Percentiles rank a stretch among this genome's conserved stretches.
These are phyloP conservation scores for Holotrichia oblita DNA, from an alignment of 1,140 invertebrate species.

Conservation along the genomic window DNA sequence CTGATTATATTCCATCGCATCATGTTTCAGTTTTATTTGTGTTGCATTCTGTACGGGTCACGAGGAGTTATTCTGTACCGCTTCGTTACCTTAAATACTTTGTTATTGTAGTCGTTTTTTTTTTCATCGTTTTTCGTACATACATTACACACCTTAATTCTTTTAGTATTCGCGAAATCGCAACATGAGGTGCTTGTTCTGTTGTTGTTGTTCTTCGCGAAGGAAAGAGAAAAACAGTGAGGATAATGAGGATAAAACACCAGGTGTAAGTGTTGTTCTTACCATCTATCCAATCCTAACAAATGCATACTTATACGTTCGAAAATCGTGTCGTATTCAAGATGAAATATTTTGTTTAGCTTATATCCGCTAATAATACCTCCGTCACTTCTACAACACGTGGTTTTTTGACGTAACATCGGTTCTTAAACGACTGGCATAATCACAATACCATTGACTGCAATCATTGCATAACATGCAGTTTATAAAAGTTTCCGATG, in stretches of 20 bases:
- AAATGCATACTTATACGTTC: not conserved
- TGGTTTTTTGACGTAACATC: not conserved
- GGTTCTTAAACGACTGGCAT: too few relatives aligned
- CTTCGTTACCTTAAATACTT: not conserved
- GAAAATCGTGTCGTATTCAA: too few relatives aligned
- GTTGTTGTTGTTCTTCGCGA: conserved; percentile 20
- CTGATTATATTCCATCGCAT: not conserved
- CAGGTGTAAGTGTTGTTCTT: not conserved
- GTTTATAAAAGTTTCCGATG: too few relatives aligned
- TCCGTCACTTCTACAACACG: not conserved
- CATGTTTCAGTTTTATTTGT: conserved; percentile 28
- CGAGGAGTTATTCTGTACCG: not conserved
- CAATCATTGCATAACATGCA: too few relatives aligned
- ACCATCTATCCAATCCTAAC: not conserved
- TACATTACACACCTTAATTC: not conserved
- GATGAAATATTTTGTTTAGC: too few relatives aligned
- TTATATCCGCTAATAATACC: not conserved
- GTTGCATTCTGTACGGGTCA: conserved; percentile 28
- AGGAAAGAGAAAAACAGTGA: not conserved
- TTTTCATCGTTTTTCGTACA: not conserved
- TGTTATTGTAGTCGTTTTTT: not conserved
- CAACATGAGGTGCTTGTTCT: conserved; percentile 20
- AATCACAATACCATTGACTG: too few relatives aligned
- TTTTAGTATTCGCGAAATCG: conserved; percentile 12
- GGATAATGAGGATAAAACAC: not conserved